Evolutionary conservation across 2,888 invertebrate species (phyloP).

Genomic region (Cordylochernes scorpioides): DNA sequence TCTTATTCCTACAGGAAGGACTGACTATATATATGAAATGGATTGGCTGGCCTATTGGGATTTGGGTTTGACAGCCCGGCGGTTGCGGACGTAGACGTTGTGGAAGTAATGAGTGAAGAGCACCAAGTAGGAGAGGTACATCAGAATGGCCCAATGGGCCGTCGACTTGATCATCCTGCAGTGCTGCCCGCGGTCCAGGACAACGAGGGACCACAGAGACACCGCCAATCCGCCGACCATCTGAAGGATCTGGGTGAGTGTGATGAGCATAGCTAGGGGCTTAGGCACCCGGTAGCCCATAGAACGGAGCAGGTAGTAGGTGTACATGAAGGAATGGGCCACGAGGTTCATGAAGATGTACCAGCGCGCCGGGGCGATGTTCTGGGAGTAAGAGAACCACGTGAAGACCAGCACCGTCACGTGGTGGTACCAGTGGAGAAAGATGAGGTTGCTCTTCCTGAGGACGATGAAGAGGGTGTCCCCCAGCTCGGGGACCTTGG

Average conservation of each 20-base stretch:
- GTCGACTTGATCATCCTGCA: neutral
- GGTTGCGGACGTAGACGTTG: neutral
- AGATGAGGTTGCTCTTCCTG: slow-evolving; percentile 71
- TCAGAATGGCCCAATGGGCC: neutral
- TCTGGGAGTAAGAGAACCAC: slow-evolving; percentile 46
- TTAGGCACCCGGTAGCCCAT: slow-evolving; percentile 54
- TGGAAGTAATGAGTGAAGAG: neutral
- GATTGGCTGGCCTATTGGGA: too few relatives aligned
- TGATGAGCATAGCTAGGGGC: slow-evolving; percentile 57
- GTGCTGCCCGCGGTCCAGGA: neutral
- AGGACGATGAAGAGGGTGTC: slow-evolving; percentile 71
- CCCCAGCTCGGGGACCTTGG: slow-evolving; percentile 73
- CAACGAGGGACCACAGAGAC: neutral
- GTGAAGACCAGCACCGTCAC: slow-evolving; percentile 75
- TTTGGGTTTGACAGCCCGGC: too few relatives aligned
- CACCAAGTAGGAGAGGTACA: neutral
- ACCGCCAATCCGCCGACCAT: slow-evolving; percentile 33
- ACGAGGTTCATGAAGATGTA: slow-evolving; percentile 82
- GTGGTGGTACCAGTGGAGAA: slow-evolving; percentile 90
- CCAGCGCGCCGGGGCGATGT: slow-evolving; percentile 35
- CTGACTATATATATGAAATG: too few relatives aligned
- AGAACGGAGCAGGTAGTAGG: slow-evolving; percentile 58
- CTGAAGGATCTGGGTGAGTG: slow-evolving; percentile 59
- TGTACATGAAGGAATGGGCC: slow-evolving; percentile 70
- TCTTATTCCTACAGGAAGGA: too few relatives aligned